Percentiles rank a stretch among this genome's conserved stretches.
These are phyloP conservation scores for Zoanthus gigantus DNA, from an alignment of 92 coral and sea anemone species.

Conservation along the genomic window DNA sequence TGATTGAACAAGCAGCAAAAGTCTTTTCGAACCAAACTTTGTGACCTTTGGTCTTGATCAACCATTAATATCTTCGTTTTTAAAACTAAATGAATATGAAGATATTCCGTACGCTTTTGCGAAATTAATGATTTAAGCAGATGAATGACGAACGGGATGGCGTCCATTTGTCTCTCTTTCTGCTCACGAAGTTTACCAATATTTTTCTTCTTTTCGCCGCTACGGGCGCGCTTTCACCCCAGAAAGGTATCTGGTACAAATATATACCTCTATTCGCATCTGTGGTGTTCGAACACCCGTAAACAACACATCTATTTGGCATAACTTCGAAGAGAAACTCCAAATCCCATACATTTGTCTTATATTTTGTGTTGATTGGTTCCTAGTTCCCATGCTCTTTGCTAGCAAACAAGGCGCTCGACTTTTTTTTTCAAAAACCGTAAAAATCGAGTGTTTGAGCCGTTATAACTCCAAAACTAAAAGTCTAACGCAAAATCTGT, in stretches of 20 bases:
- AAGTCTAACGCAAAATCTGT: too few species aligned
- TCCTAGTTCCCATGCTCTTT: too few species aligned
- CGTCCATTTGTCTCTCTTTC: slow-evolving; percentile 54
- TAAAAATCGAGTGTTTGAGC: too few species aligned
- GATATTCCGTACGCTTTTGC: slow-evolving; percentile 27
- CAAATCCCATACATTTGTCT: slow-evolving; percentile 17
- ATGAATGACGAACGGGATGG: slow-evolving; percentile 41
- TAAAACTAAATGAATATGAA: slow-evolving; percentile 29
- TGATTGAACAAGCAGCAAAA: neutral
- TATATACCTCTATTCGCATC: slow-evolving; percentile 33
- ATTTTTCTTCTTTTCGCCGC: slow-evolving; percentile 42
- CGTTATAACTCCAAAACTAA: too few species aligned
- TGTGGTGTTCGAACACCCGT: slow-evolving; percentile 52
- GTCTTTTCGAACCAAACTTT: too few species aligned
- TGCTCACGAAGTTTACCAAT: slow-evolving; percentile 49
- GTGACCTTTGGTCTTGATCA: too few species aligned
- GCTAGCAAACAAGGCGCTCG: too few species aligned
- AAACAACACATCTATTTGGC: slow-evolving; percentile 53
- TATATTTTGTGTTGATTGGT: slow-evolving; percentile 4
- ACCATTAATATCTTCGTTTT: neutral
- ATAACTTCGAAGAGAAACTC: neutral
- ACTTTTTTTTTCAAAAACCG: too few species aligned
- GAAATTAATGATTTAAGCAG: slow-evolving; percentile 44
- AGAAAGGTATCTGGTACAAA: slow-evolving; percentile 48
- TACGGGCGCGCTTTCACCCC: slow-evolving; percentile 22